Conservation (phyloP, 1,140 invertebrate species). For the Hycleus phaleratus region DNA sequence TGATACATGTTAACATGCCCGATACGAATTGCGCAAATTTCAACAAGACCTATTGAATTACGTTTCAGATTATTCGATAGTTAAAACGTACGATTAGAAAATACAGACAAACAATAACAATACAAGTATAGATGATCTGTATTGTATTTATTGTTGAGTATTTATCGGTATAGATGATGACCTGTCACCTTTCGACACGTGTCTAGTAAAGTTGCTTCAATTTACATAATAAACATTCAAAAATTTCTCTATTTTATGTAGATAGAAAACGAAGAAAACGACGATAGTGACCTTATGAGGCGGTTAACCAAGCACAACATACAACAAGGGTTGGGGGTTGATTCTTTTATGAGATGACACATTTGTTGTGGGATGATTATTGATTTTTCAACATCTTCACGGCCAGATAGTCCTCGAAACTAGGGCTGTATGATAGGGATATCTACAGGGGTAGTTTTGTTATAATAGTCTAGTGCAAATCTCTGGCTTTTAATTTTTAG, state of each 20-base stretch:
- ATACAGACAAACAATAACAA: constrained; percentile 2
- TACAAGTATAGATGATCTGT: background rate
- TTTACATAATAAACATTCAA: constrained; percentile 1
- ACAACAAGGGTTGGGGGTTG: background rate
- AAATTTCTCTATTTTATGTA: too few species aligned
- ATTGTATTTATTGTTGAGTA: constrained; percentile 18
- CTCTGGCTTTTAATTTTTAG: constrained; percentile 42
- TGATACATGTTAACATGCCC: too few species aligned
- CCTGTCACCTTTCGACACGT: constrained; percentile 27
- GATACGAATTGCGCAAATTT: too few species aligned
- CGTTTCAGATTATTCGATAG: too few species aligned
- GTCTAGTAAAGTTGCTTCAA: constrained; percentile 16
- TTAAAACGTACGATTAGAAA: too few species aligned
- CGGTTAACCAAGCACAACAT: too few species aligned
- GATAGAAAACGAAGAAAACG: too few species aligned
- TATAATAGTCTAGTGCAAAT: constrained; percentile 38
- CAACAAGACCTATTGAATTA: too few species aligned
- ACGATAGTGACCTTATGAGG: too few species aligned
- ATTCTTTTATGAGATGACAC: constrained; percentile 14
- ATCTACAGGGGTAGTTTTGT: constrained; percentile 26
- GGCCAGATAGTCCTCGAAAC: constrained; percentile 9
- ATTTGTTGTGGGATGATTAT: constrained; percentile 16
- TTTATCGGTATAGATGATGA: constrained; percentile 17
- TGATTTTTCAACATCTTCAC: constrained; percentile 15
- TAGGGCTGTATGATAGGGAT: constrained; percentile 13